Evolutionary conservation across 2,797 vertebrate species (phyloP).

Genomic region (Scarus forsteni): DNA sequence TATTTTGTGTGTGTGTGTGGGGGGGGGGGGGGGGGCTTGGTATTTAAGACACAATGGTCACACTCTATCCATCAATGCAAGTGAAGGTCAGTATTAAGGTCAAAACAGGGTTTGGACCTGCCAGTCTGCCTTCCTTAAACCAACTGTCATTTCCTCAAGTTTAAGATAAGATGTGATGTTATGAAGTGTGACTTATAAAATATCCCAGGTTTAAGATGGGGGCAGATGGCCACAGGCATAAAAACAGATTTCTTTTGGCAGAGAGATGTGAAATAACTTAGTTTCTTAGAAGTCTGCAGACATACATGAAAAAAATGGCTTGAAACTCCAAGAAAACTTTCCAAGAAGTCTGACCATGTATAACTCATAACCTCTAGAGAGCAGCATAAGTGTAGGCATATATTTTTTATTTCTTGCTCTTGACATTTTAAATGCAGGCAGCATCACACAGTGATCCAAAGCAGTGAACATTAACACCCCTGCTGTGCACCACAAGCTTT

Average conservation of each 20-base stretch:
- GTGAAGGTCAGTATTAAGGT: constrained; percentile 66
- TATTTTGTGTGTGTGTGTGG: neutral
- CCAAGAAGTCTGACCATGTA: constrained; percentile 6
- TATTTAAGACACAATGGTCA: constrained; percentile 49
- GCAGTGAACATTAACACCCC: constrained; percentile 34
- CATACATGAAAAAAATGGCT: constrained; percentile 6
- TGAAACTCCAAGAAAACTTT: constrained; percentile 14
- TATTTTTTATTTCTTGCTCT: constrained; percentile 11
- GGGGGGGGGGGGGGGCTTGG: constrained; percentile 32
- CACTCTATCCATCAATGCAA: constrained; percentile 45
- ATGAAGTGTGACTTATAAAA: neutral
- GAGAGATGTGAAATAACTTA: neutral
- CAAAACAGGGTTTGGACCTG: constrained; percentile 31
- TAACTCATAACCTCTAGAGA: neutral
- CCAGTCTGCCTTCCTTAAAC: constrained; percentile 4
- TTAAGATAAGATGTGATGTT: constrained; percentile 7
- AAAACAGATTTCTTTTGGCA: constrained; percentile 8
- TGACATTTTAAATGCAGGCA: constrained; percentile 39
- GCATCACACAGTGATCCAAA: constrained; percentile 22
- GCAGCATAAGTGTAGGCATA: neutral
- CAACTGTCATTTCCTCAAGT: constrained; percentile 1
- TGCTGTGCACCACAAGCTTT: constrained; percentile 19
- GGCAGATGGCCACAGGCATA: neutral
- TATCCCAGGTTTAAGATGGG: constrained; percentile 25
- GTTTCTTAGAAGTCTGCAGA: constrained; percentile 28